Conservation (phyloP, 1,140 invertebrate species). For the Lucilia sericata region DNA sequence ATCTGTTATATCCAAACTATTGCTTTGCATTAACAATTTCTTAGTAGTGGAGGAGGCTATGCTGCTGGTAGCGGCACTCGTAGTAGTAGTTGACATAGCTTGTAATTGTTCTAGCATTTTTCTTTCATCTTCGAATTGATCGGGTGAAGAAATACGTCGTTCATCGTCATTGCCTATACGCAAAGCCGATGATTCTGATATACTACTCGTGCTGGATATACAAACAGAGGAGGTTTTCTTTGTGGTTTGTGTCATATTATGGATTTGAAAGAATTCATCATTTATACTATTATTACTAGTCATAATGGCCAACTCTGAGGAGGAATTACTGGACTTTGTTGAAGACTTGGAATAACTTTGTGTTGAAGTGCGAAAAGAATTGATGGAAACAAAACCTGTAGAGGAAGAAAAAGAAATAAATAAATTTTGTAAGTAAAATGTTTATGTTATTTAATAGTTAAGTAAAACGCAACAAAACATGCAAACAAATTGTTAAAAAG, state of each 20-base stretch:
- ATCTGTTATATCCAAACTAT: conserved; percentile 48
- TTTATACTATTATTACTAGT: conserved; percentile 37
- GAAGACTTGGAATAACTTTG: conserved; percentile 72
- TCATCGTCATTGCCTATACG: conserved; percentile 21
- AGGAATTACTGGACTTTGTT: conserved; percentile 62
- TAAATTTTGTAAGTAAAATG: neutral
- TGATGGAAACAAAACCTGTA: conserved; percentile 81
- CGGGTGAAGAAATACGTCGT: conserved; percentile 28
- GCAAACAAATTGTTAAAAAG: conserved; percentile 33
- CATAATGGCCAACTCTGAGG: conserved; percentile 5
- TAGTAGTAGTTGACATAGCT: conserved; percentile 23
- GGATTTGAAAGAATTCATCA: conserved; percentile 51
- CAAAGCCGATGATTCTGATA: conserved; percentile 48
- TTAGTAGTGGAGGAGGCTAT: neutral
- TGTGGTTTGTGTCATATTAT: conserved; percentile 47
- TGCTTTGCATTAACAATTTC: conserved; percentile 36
- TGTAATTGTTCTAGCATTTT: conserved; percentile 39
- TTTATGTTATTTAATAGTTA: neutral
- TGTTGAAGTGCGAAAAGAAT: conserved; percentile 73
- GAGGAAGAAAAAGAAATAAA: neutral
- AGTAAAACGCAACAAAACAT: neutral
- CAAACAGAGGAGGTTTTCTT: conserved; percentile 48
- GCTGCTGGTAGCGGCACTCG: neutral
- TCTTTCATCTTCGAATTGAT: conserved; percentile 45
- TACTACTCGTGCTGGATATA: conserved; percentile 49